Base-by-base conservation (phyloP, 2,113 vertebrate species). In the Ictalurus furcatus region DNA sequence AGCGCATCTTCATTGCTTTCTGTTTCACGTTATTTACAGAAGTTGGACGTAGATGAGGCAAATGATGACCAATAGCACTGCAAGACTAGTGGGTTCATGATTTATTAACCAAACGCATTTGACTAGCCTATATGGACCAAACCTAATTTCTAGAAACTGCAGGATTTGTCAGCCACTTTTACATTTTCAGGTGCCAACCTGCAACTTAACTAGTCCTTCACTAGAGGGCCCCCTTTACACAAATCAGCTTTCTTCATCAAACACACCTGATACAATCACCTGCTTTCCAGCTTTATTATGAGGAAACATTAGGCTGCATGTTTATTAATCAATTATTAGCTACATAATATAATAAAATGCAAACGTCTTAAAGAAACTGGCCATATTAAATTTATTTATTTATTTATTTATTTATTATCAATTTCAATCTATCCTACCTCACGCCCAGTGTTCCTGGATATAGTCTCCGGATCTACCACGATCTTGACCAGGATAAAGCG, bases 161-260 rank as follows among this genome's bases (percentile, higher is more conserved):
- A 71, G 14, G 14, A 34, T 34, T 71, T 34, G 67, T 30, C 30
- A 34, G 67, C 67, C 4, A 16, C 11, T 71, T 34, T 69, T 8
- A 9, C 0, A 48, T 54, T 80, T 79, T 52, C 52, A 67, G 11
- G 23, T 52, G 74, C 6, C 40, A 78, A 2, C 3, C 2, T 78
- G 25, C 5, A 56, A 88, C 79, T 48, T 48, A 48, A 71, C 61
- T 28, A 37, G 25, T 73, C 79, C 40, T 25, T 44, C 65, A 44
- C 65, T 88, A 88, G 79, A 83, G 79, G 87, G n/a, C 21, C 48
- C 63, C 79, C 21, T 63, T 61, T 8, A 21, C 34, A 78, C 56
- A 59, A 61, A 63, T 58, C 11, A 30, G n/a, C 8, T 23, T 40
- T 44, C 23, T 40, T 19, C 37, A 21, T 8, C 37, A 40, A 40